phyloP scores from a whole-genome alignment of 2,113 vertebrate genomes.

The Recurvirostra avosetta region DNA sequence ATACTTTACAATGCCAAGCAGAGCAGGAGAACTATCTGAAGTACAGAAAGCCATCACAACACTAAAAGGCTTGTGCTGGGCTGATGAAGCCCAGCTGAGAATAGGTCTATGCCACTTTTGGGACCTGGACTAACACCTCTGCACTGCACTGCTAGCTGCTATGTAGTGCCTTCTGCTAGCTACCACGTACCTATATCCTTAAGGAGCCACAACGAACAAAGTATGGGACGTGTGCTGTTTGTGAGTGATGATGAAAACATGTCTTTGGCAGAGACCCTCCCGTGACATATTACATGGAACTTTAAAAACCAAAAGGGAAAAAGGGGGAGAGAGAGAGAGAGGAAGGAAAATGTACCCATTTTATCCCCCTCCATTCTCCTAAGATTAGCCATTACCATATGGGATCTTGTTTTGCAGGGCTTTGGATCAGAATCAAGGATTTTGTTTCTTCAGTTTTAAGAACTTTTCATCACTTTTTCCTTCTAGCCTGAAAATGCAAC shows the following conservation, averaged over 20 bases:
- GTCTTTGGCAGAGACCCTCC: neutral
- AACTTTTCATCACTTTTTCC: slow-evolving; percentile 83
- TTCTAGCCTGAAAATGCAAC: slow-evolving; percentile 74
- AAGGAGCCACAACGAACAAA: neutral
- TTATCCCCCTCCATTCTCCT: slow-evolving; percentile 6
- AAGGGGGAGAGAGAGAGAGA: neutral
- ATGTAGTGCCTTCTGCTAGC: neutral
- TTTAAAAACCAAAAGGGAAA: neutral
- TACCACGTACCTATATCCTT: neutral
- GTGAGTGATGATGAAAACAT: neutral
- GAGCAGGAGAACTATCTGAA: neutral
- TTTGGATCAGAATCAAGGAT: slow-evolving; percentile 72
- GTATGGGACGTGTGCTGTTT: neutral
- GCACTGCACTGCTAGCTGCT: neutral
- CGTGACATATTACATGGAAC: neutral
- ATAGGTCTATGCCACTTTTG: neutral
- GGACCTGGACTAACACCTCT: neutral
- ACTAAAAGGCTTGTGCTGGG: neutral
- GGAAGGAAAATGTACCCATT: neutral
- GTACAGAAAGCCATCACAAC: neutral
- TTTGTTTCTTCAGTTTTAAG: slow-evolving; percentile 77
- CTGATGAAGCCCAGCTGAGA: neutral
- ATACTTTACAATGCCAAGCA: neutral
- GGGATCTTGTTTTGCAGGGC: slow-evolving; percentile 70
- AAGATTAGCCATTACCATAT: slow-evolving; percentile 35